Conservation (phyloP, 2,888 invertebrate genomes). For the Iselma pallidipennis region DNA sequence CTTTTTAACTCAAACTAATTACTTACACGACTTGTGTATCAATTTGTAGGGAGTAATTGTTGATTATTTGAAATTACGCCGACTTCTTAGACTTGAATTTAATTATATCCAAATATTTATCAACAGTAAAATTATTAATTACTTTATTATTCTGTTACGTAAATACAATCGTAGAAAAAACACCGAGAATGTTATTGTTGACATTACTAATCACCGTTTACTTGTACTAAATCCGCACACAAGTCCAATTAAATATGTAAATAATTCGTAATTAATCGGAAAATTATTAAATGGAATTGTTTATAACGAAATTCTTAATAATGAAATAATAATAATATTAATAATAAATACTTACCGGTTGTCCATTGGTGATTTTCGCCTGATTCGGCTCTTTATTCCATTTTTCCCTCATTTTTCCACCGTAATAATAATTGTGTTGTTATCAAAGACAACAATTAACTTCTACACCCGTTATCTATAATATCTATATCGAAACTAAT, state of each 20-base stretch:
- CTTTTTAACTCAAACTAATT: background rate
- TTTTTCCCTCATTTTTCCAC: conserved; percentile 17
- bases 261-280: background rate
- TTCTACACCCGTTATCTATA: background rate
- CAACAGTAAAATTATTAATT: background rate
- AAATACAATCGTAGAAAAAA: background rate
- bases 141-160: background rate
- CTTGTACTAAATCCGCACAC: background rate
- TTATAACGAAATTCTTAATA: background rate
- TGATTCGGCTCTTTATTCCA: conserved; percentile 8
- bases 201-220: background rate
- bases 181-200: background rate
- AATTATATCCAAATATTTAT: background rate
- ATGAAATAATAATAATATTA: too few species aligned
- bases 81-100: background rate
- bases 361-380: conserved; percentile 8
- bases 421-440: conserved; percentile 4
- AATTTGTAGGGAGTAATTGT: background rate
- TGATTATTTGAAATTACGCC: background rate
- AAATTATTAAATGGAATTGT: background rate
- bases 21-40: background rate
- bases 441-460: background rate
- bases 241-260: background rate
- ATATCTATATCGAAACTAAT: conserved; percentile 7
- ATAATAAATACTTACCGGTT: conserved; percentile 17